These are phyloP conservation scores for Bombus sibiricus DNA, from an alignment of 1,140 invertebrate species.

Conservation along the genomic window DNA sequence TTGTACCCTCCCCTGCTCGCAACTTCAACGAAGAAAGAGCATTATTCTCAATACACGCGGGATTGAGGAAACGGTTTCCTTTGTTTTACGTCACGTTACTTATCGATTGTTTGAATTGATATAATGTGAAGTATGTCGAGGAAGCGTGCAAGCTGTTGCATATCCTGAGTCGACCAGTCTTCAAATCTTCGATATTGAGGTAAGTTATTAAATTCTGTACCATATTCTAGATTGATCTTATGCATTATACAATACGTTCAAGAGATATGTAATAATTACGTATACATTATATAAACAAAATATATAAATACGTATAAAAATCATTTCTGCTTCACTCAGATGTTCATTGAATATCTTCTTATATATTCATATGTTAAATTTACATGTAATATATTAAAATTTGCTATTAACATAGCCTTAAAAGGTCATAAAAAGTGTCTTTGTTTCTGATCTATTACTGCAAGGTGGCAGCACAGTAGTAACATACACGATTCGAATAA, in stretches of 20 bases:
- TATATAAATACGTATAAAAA: too few relatives aligned
- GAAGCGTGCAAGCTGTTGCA: neutral
- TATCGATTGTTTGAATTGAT: neutral
- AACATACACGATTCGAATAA: neutral
- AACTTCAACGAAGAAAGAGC: neutral
- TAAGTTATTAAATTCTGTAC: neutral
- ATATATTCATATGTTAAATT: too few relatives aligned
- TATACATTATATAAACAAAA: too few relatives aligned
- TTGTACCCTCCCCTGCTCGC: neutral
- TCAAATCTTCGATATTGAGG: neutral
- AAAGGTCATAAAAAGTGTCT: neutral
- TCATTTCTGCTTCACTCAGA: too few relatives aligned
- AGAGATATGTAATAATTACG: neutral
- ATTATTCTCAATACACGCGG: constrained; percentile 16
- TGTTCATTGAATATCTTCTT: too few relatives aligned
- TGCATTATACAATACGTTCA: neutral
- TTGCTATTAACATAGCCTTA: neutral
- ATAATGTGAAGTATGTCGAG: neutral
- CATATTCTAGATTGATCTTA: neutral
- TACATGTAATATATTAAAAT: neutral
- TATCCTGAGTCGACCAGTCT: too few relatives aligned
- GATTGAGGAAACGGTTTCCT: constrained; percentile 19
- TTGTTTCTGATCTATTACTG: neutral
- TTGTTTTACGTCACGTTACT: neutral
- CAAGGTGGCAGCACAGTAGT: neutral